Evolutionary conservation across 2,888 invertebrate species (phyloP).

Genomic region (Morinoia aosen): DNA sequence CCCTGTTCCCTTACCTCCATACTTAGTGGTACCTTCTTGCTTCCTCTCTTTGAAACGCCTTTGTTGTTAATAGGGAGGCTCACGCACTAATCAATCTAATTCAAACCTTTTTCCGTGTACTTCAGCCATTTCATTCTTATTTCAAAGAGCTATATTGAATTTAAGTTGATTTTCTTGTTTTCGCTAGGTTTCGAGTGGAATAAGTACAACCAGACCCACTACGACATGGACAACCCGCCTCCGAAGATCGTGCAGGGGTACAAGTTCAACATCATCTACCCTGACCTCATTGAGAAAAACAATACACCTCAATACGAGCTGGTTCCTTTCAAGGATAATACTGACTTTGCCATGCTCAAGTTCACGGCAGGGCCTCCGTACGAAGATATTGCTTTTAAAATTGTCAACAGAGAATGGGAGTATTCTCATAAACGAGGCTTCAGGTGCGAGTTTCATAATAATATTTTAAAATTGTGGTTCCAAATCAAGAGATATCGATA

Average conservation of each 20-base stretch:
- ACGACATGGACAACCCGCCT: slow-evolving; percentile 99
- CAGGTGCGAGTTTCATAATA: slow-evolving; percentile 98
- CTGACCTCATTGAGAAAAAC: slow-evolving; percentile 95
- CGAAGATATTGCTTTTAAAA: slow-evolving; percentile 98
- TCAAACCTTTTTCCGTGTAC: too few relatives aligned
- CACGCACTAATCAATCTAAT: too few relatives aligned
- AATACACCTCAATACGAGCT: slow-evolving; percentile 93
- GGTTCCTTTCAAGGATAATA: slow-evolving; percentile 91
- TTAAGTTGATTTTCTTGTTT: background rate
- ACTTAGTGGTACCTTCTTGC: too few relatives aligned
- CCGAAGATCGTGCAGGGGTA: slow-evolving; percentile 99
- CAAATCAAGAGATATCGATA: slow-evolving; percentile 99
- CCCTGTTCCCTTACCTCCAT: too few relatives aligned
- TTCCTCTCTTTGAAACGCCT: too few relatives aligned
- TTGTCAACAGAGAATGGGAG: slow-evolving; percentile 99
- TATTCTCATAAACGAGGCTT: slow-evolving; percentile 98
- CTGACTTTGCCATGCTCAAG: slow-evolving; percentile 92
- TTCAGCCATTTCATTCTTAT: too few relatives aligned
- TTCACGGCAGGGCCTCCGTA: slow-evolving; percentile 99
- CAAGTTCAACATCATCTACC: slow-evolving; percentile 99
- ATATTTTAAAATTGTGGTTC: slow-evolving; percentile 99
- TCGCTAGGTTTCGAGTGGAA: slow-evolving; percentile 99
- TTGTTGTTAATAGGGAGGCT: too few relatives aligned
- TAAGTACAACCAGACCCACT: slow-evolving; percentile 99
- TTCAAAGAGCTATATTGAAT: background rate